Base-by-base conservation (phyloP, 1,140 invertebrate genomes). In the Oncopodura yosiiana region DNA sequence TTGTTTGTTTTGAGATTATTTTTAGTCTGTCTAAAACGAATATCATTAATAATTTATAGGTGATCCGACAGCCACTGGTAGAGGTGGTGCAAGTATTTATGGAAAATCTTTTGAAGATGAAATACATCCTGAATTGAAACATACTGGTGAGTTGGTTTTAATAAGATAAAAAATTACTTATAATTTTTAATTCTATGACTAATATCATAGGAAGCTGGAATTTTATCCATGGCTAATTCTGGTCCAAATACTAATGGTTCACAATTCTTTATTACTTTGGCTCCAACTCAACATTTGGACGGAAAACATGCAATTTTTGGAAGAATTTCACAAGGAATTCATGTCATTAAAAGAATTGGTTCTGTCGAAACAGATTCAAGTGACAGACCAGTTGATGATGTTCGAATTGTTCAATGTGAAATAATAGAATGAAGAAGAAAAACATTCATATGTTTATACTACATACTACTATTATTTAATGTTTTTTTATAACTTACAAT, bases 241-340 rank as follows among this genome's bases (percentile, higher is more conserved):
- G 46, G 49, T 51, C 91, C 92, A 2, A 81, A 98, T 67, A 88
- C 89, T 16, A 99, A 99, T 74, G 94, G 94, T 21, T 95, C 91
- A 39, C 95, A 99, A 69, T 99, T 99, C 76, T 99, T 98, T 66
- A 92, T 99, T 21, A 97, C 94, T 0, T 71, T 99, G 54, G 92
- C 86, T 0, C 93, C 94, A 5, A 94, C 93, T 5, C 92, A 96
- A 64, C 97, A 94, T 92, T 73, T 99, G 6, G 94, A 99, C 78
- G 87, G 90, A 30, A 96, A 97, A 72, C 94, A 99, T 71, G 78
- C 92, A 8, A 94, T 98, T 68, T 98, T 98, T 76, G 94, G 92
- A 26, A 12, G 62, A 53, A 44, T 64, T 3, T 50, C 51, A 24
- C 37, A 46, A 23, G 93, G 93, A 19, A 94, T 97, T 87, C 75